Base-by-base conservation (phyloP, 1,140 invertebrate species). In the Pollicipes pollicipes region DNA sequence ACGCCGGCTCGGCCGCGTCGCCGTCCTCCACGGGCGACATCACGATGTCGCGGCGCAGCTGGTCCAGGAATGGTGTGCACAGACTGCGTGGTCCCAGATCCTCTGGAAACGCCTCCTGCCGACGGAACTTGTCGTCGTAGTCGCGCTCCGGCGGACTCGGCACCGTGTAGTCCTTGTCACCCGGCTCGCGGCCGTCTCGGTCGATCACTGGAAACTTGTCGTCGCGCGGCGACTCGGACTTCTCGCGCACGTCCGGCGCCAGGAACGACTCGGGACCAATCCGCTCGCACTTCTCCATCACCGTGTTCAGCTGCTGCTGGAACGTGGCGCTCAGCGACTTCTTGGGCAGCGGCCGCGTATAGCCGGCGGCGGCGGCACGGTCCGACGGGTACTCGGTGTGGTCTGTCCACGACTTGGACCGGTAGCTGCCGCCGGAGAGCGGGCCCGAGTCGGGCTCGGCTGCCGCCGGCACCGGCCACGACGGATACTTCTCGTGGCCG, bases 401-500 rank as follows among this genome's bases (percentile, higher is more conserved):
- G 76, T 88, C 87, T 66, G 87, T 87, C 87, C 87, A 89, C 63
- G 87, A 88, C 76, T 88, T 88, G 71, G 85, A 87, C 72, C 86
- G 81, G 17, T 76, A 75, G 31, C 75, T 76, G 45, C 77, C 76
- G 58, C 74, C 71, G 21, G 73, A 68, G 63, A 73, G 70, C 69
- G 74, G 70, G 68, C 70, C 71, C 24, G 72, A 71, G 68, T 73
- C 24, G 68, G 74, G 64, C 78, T 81, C 80, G 68, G 72, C 74
- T 16, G 75, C 73, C 24, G 74, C 82, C 77, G 76, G 81, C 80
- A 85, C 84, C 21, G 88, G 88, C 88, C 89, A 90, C 66, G 88
- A 89, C 3, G 89, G 88, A 76, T 87, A 89, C 76, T 90, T 90
- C 79, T 90, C 89, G 82, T 90, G 89, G 71, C 85, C 87, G 69